Conservation (phyloP, 1,140 invertebrate species). For the Bombyx mandarina region DNA sequence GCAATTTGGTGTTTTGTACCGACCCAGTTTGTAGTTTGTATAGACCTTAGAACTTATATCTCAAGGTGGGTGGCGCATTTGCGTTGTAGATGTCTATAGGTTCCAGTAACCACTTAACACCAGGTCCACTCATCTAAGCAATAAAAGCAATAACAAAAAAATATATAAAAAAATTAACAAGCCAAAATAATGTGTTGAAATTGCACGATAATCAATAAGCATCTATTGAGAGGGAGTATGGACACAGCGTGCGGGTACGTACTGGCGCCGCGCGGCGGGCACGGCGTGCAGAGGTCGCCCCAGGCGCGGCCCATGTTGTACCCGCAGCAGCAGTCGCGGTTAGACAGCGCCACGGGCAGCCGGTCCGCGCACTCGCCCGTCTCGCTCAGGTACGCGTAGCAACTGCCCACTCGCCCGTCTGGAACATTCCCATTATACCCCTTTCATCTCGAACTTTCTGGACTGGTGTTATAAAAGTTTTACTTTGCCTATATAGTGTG, state of each 20-base stretch:
- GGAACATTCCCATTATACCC: slow-evolving; percentile 6
- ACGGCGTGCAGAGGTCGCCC: slow-evolving; percentile 85
- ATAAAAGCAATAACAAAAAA: not conserved
- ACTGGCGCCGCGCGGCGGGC: slow-evolving; percentile 81
- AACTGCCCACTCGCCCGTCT: slow-evolving; percentile 87
- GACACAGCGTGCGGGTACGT: slow-evolving; percentile 22
- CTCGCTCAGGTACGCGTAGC: slow-evolving; percentile 79
- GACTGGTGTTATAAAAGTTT: too few relatives aligned
- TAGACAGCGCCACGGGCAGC: slow-evolving; percentile 79
- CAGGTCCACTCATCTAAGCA: not conserved
- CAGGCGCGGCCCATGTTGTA: slow-evolving; percentile 91
- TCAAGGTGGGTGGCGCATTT: too few relatives aligned
- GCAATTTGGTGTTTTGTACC: not conserved
- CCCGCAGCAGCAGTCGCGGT: slow-evolving; percentile 90
- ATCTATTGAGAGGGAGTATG: too few relatives aligned
- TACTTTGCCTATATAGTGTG: too few relatives aligned
- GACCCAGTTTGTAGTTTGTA: too few relatives aligned
- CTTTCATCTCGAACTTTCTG: too few relatives aligned
- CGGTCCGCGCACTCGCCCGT: slow-evolving; percentile 79
- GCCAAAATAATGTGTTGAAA: too few relatives aligned
- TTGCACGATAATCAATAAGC: too few relatives aligned
- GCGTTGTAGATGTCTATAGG: too few relatives aligned
- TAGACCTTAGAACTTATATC: too few relatives aligned
- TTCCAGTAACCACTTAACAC: too few relatives aligned
- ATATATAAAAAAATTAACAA: too few relatives aligned